These are phyloP conservation scores for Acyrthosiphon pisum DNA, from an alignment of 1,140 invertebrate species.

Conservation along the genomic window DNA sequence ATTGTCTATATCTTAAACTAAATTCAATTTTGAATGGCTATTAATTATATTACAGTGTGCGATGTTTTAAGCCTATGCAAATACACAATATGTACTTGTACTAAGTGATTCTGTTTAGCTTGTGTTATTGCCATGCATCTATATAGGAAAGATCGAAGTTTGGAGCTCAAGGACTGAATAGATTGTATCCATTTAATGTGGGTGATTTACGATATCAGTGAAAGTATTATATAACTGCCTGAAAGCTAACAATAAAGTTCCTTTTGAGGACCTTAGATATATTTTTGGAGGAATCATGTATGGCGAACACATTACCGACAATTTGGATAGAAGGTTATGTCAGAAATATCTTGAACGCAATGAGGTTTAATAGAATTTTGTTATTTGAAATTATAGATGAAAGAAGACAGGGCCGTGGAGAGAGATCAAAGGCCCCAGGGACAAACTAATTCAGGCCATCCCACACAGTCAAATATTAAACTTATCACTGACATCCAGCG, in stretches of 20 bases:
- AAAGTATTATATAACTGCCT: slow-evolving; percentile 93
- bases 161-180: slow-evolving; percentile 94
- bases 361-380: background rate
- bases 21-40: no score
- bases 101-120: slow-evolving; percentile 84
- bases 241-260: slow-evolving; percentile 84
- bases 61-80: background rate
- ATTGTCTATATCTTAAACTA: background rate
- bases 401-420: no score
- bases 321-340: no score
- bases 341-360: slow-evolving; percentile 64
- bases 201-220: slow-evolving; percentile 91
- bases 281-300: slow-evolving; percentile 97
- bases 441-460: no score
- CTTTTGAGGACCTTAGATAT: slow-evolving; percentile 92
- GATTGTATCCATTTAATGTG: slow-evolving; percentile 70
- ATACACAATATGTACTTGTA: background rate
- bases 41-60: no score
- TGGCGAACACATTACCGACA: slow-evolving; percentile 94
- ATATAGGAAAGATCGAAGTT: slow-evolving; percentile 92
- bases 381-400: slow-evolving; percentile 67
- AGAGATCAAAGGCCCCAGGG: no score
- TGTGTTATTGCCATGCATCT: slow-evolving; percentile 96
- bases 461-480: no score
- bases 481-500: no score